Evolutionary conservation across 2,113 vertebrate species (phyloP).

Genomic region (Nycticryphes semicollaris): DNA sequence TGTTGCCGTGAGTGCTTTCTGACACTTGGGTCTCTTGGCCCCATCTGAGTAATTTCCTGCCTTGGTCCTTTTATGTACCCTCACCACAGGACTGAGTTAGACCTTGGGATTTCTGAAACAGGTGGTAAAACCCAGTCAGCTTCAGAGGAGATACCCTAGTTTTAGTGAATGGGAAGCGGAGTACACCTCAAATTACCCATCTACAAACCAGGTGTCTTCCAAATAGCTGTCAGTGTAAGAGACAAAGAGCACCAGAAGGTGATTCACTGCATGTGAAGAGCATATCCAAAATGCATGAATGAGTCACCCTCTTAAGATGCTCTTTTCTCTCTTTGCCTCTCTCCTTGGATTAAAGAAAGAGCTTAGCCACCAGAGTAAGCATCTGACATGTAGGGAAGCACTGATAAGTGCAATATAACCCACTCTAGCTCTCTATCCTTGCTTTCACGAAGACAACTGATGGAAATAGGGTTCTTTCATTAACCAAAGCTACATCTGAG

Average conservation of each 20-base stretch:
- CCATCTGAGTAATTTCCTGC: fast-evolving
- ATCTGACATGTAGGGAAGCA: neutral
- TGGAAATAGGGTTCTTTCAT: neutral
- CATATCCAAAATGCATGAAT: neutral
- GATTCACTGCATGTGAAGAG: neutral
- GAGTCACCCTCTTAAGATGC: neutral
- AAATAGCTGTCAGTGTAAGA: neutral
- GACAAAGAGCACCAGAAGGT: neutral
- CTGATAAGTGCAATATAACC: neutral
- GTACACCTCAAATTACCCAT: neutral
- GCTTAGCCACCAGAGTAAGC: neutral
- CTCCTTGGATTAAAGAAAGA: neutral
- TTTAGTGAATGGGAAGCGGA: neutral
- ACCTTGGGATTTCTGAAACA: neutral
- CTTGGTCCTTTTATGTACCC: neutral
- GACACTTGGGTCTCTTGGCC: neutral
- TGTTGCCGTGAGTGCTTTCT: neutral
- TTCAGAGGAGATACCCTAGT: neutral
- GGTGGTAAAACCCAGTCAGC: neutral
- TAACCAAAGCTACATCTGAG: neutral
- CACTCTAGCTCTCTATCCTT: neutral
- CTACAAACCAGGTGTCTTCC: neutral
- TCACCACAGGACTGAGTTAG: neutral
- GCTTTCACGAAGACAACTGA: neutral
- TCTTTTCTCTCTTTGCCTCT: neutral